Conservation (phyloP, 2,113 vertebrate species). For the Platichthys flesus region DNA sequence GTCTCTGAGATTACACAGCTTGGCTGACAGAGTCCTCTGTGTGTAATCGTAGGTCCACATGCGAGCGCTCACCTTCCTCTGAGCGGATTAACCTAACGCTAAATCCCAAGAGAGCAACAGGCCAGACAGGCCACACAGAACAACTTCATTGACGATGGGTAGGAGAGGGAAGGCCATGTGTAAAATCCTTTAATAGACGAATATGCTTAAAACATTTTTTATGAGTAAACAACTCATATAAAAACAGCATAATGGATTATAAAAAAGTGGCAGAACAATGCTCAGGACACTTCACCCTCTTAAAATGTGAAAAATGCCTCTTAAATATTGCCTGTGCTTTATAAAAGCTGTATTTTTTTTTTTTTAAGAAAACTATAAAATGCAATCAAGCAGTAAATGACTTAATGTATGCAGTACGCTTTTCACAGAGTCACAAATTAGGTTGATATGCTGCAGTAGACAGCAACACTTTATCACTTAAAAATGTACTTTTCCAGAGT, state of each 20-base stretch:
- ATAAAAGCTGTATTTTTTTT: not conserved
- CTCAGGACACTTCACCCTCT: not conserved
- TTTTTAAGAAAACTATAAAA: slow-evolving; percentile 23
- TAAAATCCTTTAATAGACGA: slow-evolving; percentile 31
- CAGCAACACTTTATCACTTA: slow-evolving; percentile 33
- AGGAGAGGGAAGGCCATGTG: slow-evolving; percentile 50
- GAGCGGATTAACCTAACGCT: slow-evolving; percentile 83
- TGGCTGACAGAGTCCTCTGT: slow-evolving; percentile 81
- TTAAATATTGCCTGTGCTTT: not conserved
- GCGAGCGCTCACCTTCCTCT: slow-evolving; percentile 82
- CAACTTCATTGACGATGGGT: slow-evolving; percentile 79
- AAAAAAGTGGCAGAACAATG: slow-evolving; percentile 3
- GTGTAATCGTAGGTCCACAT: slow-evolving; percentile 88
- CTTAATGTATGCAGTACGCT: slow-evolving; percentile 12
- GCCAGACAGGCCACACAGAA: slow-evolving; percentile 79
- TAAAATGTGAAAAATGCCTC: not conserved
- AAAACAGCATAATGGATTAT: slow-evolving; percentile 1
- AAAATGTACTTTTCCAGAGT: slow-evolving; percentile 15
- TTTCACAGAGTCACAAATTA: slow-evolving; percentile 36
- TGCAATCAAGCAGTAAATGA: slow-evolving; percentile 32
- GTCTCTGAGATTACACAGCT: slow-evolving; percentile 84
- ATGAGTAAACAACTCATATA: slow-evolving; percentile 17
- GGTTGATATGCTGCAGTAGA: slow-evolving; percentile 8
- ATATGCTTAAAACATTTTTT: slow-evolving; percentile 14
- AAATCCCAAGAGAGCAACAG: slow-evolving; percentile 84